Evolutionary conservation across 2,113 vertebrate genomes (phyloP), one percentile per base, ranked within the genome.

Genomic region (Serranochromis macrocephalus): DNA sequence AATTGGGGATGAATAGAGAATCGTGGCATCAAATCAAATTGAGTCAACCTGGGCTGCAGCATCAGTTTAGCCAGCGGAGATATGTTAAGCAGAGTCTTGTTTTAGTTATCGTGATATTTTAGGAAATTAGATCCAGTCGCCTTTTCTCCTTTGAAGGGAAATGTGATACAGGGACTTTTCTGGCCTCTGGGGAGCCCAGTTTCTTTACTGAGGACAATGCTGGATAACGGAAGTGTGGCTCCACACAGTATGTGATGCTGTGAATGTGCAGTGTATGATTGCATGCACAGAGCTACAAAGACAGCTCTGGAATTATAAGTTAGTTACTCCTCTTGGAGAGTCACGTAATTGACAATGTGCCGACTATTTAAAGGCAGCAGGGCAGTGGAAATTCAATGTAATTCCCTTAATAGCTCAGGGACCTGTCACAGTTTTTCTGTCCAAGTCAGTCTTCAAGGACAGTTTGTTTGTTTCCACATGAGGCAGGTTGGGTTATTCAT

Each of bases 331-430:
- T 88, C n/a, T 78, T 54, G 40, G 55, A 92, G 87, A 91, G 78
- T 80, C 83, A 10, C 84, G 68, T 91, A 91, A 96, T 94, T 93
- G 89, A 88, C 93, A 89, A 92, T 83, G 63, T 40, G 21, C 66
- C 68, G 45, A 82, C 92, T 93, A 95, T 96, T 95, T 88, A 92
- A 94, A 94, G 93, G 89, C 91, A 84, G 63, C 83, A 83, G 68
- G 80, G 80, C 92, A 85, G 83, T 90, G 80, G 91, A 95, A 96
- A 94, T 88, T 68, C 79, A 95, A 88, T 90, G 85, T 89, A 92
- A 90, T 90, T 92, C 87, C 89, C 83, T 85, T 58, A 82, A 92
- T 88, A 87, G 85, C 88, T 93, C 66, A 87, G 84, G 89, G 92
- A 89, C 87, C 54, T 95, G 91, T 91, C 94, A 92, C 83, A 91